These are phyloP conservation scores for Alces alces DNA, from an alignment of 2,113 vertebrate genomes.

Conservation along the genomic window DNA sequence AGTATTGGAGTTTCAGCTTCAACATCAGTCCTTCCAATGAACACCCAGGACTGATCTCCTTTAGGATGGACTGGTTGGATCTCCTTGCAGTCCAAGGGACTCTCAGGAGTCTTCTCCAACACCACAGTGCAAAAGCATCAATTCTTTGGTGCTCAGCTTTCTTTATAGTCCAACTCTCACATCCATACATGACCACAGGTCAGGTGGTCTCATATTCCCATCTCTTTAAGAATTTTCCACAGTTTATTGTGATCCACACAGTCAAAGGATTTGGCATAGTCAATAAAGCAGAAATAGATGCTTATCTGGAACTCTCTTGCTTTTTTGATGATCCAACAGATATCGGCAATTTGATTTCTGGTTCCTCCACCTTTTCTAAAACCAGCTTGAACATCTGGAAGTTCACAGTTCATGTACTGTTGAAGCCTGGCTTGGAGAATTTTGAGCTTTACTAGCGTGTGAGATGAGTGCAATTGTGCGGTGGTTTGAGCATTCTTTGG, in stretches of 20 bases:
- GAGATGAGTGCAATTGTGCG: fast-evolving
- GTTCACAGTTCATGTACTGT: fast-evolving
- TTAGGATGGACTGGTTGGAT: no score
- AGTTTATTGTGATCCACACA: background rate
- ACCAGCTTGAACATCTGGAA: background rate
- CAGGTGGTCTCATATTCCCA: background rate
- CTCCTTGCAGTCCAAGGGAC: no score
- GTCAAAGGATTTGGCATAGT: background rate
- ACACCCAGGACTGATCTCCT: no score
- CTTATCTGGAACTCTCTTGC: background rate
- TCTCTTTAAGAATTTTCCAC: background rate
- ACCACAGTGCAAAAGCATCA: no score
- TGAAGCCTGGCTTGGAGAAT: background rate
- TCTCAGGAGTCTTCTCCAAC: no score
- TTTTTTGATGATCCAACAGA: background rate
- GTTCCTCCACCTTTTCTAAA: background rate
- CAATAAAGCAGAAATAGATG: background rate
- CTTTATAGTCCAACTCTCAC: no score
- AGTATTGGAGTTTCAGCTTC: no score
- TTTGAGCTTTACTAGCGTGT: background rate
- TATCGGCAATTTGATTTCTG: background rate
- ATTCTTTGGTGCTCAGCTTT: no score
- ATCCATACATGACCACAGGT: background rate
- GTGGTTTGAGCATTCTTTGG: background rate
- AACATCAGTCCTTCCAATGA: no score